Base-by-base conservation (phyloP, 2,888 invertebrate species). In the Eupithecia pulchellata region DNA sequence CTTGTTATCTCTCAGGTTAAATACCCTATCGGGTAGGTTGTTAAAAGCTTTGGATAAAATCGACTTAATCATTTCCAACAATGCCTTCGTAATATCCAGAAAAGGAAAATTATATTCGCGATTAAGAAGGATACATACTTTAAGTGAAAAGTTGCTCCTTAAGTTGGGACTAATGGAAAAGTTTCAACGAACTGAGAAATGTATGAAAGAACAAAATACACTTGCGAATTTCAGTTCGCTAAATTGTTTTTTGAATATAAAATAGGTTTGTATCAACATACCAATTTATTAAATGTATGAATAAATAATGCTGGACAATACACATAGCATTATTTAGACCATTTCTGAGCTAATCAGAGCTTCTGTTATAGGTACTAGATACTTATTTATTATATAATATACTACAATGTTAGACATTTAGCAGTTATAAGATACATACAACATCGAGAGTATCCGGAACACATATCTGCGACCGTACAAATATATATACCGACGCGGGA, bases 111-210 rank as follows among this genome's bases (percentile, higher is more conserved):
- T 87, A 86, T 86, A 84, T 85, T 84, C 86, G 72, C 84, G 83
- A 89, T 89, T 87, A 89, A 89, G 86, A 84, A 80, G 78, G 87
- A 85, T 86, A 34, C 34, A 60, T n/a, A n/a, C 25, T 88, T 88
- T 85, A 89, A 89, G 90, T 88, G 82, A 77, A 76, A 90, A 91
- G 89, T 90, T 89, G 79, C 78, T 77, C 77, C 81, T 77, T 79
- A 84, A 83, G 88, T 85, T 79, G 30, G 4, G 61, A 34, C 83
- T 88, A 89, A 90, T 90, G 89, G 89, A 85, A 89, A 90, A 90
- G 90, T 90, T 89, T 74, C 73, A 75, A 69, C 67, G 78, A 81
- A 83, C 84, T 81, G 82, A 74, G 73, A 80, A 86, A 83, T 82
- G 80, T 82, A 80, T 81, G 80, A 83, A 81, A 80, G 80, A 81